These are phyloP conservation scores for Jaculus jaculus DNA, from an alignment of 2,113 vertebrate genomes.

Conservation along the genomic window DNA sequence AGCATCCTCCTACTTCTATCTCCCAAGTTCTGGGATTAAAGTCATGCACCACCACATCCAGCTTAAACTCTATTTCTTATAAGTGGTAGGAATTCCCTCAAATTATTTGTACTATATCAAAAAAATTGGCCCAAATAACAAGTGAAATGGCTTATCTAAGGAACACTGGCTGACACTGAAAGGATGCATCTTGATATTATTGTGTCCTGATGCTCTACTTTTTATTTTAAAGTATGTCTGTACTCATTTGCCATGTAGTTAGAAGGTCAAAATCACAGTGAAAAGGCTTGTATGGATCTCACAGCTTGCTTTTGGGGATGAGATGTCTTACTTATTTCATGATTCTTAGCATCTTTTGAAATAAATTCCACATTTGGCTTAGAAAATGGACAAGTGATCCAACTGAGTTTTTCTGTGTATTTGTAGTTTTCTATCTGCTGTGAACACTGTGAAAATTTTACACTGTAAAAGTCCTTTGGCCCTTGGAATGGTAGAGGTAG, in stretches of 20 bases:
- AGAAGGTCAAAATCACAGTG: neutral
- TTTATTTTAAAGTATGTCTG: too few relatives aligned
- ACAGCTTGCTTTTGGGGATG: neutral
- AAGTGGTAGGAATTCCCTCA: neutral
- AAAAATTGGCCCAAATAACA: neutral
- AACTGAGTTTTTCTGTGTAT: neutral
- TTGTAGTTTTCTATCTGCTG: neutral
- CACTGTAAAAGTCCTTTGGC: accelerated
- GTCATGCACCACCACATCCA: too few relatives aligned
- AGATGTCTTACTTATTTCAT: neutral
- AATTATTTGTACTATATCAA: neutral
- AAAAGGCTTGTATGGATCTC: accelerated
- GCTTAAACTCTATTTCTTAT: neutral
- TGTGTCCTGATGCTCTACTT: neutral
- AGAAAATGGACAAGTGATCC: neutral
- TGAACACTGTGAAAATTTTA: neutral
- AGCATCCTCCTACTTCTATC: too few relatives aligned
- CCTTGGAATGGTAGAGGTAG: neutral
- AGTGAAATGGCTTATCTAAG: neutral
- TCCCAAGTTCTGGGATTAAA: too few relatives aligned
- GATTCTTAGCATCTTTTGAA: neutral
- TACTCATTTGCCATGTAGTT: neutral
- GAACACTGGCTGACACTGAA: neutral
- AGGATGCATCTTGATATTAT: accelerated
- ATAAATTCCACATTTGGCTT: neutral